Conservation (phyloP, 2,888 invertebrate species). For the Rotaria macrura region DNA sequence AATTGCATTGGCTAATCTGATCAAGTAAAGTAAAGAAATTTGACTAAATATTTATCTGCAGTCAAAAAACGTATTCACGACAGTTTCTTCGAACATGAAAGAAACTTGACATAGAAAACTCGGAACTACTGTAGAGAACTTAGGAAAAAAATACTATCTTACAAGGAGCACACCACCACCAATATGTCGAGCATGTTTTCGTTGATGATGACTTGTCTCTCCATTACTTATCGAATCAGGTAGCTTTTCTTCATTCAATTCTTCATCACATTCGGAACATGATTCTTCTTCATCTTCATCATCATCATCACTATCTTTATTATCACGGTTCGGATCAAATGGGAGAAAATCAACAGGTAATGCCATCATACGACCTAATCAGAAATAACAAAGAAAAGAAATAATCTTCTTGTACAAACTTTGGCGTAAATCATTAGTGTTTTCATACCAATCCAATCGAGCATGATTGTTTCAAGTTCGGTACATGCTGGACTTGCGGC, state of each 20-base stretch:
- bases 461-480: constrained; percentile 82
- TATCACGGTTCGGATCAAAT: background rate
- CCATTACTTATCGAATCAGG: constrained; percentile 9
- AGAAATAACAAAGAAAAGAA: background rate
- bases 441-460: constrained; percentile 67
- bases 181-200: background rate
- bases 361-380: constrained; percentile 58
- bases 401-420: background rate
- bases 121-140: too few relatives aligned
- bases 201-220: background rate
- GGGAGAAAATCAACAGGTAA: constrained; percentile 74
- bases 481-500: constrained; percentile 78
- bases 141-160: background rate
- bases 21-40: too few relatives aligned
- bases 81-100: too few relatives aligned
- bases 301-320: constrained; percentile 19
- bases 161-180: constrained; percentile 33
- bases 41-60: too few relatives aligned
- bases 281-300: background rate
- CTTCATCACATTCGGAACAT: background rate
- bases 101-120: too few relatives aligned
- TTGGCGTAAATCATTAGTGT: too few relatives aligned
- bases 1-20: too few relatives aligned
- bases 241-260: background rate
- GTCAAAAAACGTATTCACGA: too few relatives aligned